Evolutionary conservation across 2,113 vertebrate species (phyloP).

Genomic region (Ceyx margarethae): DNA sequence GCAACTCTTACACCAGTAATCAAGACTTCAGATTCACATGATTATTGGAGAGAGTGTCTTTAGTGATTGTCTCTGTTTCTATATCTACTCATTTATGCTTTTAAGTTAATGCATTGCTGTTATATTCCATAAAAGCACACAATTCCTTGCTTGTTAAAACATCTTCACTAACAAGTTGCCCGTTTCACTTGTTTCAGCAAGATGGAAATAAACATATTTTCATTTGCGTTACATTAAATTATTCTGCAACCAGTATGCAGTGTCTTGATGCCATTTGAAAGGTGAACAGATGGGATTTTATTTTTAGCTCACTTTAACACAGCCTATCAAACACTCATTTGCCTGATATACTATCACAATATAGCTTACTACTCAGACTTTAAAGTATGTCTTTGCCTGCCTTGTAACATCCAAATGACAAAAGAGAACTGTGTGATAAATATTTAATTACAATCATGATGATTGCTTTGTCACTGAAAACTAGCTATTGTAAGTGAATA

Average conservation of each 20-base stretch:
- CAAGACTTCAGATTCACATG: background rate
- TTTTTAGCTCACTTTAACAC: constrained; percentile 78
- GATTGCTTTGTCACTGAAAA: constrained; percentile 20
- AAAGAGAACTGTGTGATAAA: constrained; percentile 54
- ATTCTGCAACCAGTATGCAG: constrained; percentile 49
- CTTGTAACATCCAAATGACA: constrained; percentile 60
- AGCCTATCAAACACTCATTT: constrained; percentile 74
- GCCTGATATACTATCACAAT: constrained; percentile 69
- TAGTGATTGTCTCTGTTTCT: background rate
- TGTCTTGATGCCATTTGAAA: constrained; percentile 69
- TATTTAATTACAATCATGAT: constrained; percentile 60
- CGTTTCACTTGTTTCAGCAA: constrained; percentile 33
- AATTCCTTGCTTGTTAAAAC: constrained; percentile 42
- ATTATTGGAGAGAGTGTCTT: background rate
- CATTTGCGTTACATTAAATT: constrained; percentile 70
- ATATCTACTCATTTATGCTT: background rate
- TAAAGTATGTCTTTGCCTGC: constrained; percentile 55
- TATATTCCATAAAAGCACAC: background rate
- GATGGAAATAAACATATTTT: constrained; percentile 66
- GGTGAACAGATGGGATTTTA: constrained; percentile 80
- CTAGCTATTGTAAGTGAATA: constrained; percentile 29
- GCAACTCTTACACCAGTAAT: background rate
- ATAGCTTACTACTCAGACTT: constrained; percentile 64
- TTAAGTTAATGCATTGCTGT: background rate
- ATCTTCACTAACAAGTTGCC: constrained; percentile 54